Percentiles rank a stretch among this genome's conserved stretches.
Conservation (phyloP, 1,140 invertebrate species). For the Heliconius himera region DNA sequence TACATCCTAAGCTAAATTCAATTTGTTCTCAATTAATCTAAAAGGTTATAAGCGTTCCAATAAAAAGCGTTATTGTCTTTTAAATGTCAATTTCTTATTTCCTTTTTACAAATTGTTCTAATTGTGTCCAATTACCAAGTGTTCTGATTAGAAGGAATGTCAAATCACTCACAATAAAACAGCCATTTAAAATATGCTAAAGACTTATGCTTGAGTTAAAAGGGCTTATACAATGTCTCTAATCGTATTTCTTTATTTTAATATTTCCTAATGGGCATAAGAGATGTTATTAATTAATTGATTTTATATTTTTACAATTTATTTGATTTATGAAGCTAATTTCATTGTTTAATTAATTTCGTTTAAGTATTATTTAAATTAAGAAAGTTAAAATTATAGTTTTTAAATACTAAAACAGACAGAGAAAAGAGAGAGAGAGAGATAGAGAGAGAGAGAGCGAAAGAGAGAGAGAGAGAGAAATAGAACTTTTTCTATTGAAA, state of each 20-base stretch:
- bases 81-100: conserved; percentile 6
- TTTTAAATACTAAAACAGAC: too few species aligned
- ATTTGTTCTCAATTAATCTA: conserved; percentile 9
- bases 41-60: not conserved
- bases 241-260: not conserved
- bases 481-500: too few species aligned
- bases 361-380: too few species aligned
- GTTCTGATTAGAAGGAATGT: conserved; percentile 9
- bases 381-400: too few species aligned
- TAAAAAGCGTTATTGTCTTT: not conserved
- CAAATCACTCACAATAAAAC: conserved; percentile 22
- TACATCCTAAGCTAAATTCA: not conserved
- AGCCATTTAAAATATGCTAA: conserved; percentile 24
- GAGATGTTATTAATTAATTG: too few species aligned
- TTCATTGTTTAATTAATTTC: too few species aligned
- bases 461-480: too few species aligned
- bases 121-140: conserved; percentile 16
- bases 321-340: too few species aligned
- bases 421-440: too few species aligned
- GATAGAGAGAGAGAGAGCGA: too few species aligned
- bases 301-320: too few species aligned
- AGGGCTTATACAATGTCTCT: not conserved
- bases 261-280: too few species aligned
- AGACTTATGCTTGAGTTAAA: conserved; percentile 15
- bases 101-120: not conserved